Base-by-base conservation (phyloP, 1,140 invertebrate species). In the Papilio aristodemus region DNA sequence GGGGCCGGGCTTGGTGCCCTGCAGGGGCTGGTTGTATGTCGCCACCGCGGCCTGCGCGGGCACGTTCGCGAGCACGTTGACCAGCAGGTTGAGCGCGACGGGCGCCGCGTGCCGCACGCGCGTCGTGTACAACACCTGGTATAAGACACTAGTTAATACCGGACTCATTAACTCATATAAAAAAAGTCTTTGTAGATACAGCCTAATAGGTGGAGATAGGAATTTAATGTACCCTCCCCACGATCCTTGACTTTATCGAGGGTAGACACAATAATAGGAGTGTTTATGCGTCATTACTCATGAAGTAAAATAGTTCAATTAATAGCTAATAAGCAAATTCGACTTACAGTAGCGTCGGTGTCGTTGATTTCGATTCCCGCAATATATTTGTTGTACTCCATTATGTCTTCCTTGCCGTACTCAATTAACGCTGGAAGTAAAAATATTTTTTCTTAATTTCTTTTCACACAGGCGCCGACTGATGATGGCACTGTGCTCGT, bases 81-180 rank as follows among this genome's bases (percentile, higher is more conserved):
- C 90, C 3, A 95, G 72, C 10, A 93, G 67, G 78, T 93, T 93
- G 25, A 95, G 77, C 0, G 93, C 89, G 4, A 94, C 92, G 0
- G 94, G 94, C 14, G 93, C 90, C 2, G 93, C 91, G 87, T 96
- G 95, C 11, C 92, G 93, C 0, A 94, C 89, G 5, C 80, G 79
- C n/a, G 92, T 91, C 4, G 93, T 93, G 80, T 91, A 94, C 50
- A 93, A 70, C 0, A 86, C 71, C 87, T 90, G 71, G 19, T 11
- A 11, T 22, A 10, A 39, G 1, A 39, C 4, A 32, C 27, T 6
- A 32, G 27, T 32, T 32, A 32, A 32, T 32, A 3, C 27, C 27
- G 27, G 27, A 32, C 27, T 32, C 2, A 6, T 3, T 6, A 32
- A 6, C 6, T 32, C 6, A 32, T 32, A 32, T 6, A n/a, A n/a